Percentiles rank a stretch among this genome's conserved stretches.
These are phyloP conservation scores for Pelvicachromis taeniatus DNA, from an alignment of 2,113 vertebrate genomes.

Conservation along the genomic window DNA sequence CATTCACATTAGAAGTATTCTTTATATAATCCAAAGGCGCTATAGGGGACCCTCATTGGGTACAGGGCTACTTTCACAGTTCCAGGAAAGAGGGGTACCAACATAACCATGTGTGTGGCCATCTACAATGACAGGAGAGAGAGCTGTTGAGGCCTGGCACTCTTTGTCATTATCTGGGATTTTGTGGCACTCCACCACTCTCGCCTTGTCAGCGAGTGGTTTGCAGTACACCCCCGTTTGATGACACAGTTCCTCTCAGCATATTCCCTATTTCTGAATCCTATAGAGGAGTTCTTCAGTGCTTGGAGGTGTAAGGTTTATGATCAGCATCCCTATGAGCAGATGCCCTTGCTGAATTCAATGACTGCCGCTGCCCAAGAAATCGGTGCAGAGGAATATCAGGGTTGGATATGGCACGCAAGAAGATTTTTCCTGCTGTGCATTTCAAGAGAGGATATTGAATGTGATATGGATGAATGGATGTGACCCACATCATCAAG, in stretches of 20 bases:
- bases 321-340: fast-evolving
- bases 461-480: too few species aligned
- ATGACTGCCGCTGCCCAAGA: fast-evolving
- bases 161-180: background rate
- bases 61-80: background rate
- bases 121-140: background rate
- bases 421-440: background rate
- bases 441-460: too few species aligned
- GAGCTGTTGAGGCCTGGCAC: background rate
- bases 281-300: background rate
- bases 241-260: background rate
- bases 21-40: fast-evolving
- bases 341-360: background rate
- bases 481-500: too few species aligned
- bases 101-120: fast-evolving
- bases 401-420: fast-evolving
- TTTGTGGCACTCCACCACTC: fast-evolving
- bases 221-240: fast-evolving
- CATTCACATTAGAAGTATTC: background rate
- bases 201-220: background rate
- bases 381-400: background rate
- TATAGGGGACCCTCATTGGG: background rate
- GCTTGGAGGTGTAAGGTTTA: background rate
- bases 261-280: background rate
- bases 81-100: background rate